Percentiles rank a stretch among this genome's conserved stretches.
phyloP scores from a whole-genome alignment of 2,797 vertebrate species.

The Diplodus sargus region DNA sequence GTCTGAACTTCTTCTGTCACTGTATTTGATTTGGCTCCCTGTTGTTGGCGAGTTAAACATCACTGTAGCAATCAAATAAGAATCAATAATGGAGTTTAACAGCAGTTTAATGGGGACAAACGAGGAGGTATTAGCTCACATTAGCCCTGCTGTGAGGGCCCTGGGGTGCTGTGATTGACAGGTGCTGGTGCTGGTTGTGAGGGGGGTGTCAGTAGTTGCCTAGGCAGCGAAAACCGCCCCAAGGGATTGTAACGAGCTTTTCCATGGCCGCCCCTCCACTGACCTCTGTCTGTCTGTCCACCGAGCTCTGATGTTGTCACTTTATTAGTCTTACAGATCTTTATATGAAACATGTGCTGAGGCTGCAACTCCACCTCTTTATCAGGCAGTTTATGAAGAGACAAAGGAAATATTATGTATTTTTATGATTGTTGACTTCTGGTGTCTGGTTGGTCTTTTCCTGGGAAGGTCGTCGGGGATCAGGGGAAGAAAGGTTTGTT shows the following conservation, averaged over 20 bases:
- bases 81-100: conserved; percentile 37
- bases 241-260: conserved; percentile 43
- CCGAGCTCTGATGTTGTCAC: neutral
- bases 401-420: neutral
- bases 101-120: conserved; percentile 49
- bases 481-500: neutral
- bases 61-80: conserved; percentile 20
- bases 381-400: neutral
- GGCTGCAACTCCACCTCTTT: neutral
- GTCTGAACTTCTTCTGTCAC: neutral
- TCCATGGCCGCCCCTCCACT: neutral
- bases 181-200: conserved; percentile 2
- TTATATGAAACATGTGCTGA: neutral
- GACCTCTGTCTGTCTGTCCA: conserved; percentile 20
- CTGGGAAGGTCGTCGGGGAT: neutral
- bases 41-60: conserved; percentile 6
- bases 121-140: conserved; percentile 41
- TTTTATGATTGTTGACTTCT: neutral
- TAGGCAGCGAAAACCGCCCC: conserved; percentile 17
- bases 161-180: conserved; percentile 52
- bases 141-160: conserved; percentile 39
- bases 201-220: conserved; percentile 15
- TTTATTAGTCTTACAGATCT: neutral
- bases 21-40: conserved; percentile 7
- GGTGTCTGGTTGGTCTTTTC: neutral